These are phyloP conservation scores for Rhinichthys klamathensis DNA, from an alignment of 2,113 vertebrate species.

Conservation along the genomic window DNA sequence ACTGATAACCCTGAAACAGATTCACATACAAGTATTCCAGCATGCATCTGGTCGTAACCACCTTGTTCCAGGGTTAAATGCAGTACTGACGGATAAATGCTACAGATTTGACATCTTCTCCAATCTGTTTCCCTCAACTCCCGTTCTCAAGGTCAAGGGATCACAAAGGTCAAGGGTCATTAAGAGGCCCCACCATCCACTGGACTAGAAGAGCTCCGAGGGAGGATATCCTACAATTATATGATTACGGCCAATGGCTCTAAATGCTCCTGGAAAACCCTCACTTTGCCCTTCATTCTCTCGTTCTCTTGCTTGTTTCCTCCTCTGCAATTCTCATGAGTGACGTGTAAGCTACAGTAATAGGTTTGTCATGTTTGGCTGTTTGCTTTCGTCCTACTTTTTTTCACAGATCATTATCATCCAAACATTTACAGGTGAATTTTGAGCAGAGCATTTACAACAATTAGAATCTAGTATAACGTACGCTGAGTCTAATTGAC, in stretches of 20 bases:
- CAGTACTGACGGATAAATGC: slow-evolving; percentile 51
- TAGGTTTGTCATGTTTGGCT: slow-evolving; percentile 51
- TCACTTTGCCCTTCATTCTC: slow-evolving; percentile 30
- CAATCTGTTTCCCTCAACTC: slow-evolving; percentile 43
- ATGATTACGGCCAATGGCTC: slow-evolving; percentile 53
- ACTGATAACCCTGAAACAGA: slow-evolving; percentile 7
- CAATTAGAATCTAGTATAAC: slow-evolving; percentile 32
- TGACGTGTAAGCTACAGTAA: slow-evolving; percentile 35
- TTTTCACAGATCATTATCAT: slow-evolving; percentile 38
- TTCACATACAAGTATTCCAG: not conserved
- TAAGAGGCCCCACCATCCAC: slow-evolving; percentile 53
- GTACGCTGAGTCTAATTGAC: slow-evolving; percentile 15
- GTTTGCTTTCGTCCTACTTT: slow-evolving; percentile 29
- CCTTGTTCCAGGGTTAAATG: slow-evolving; percentile 48
- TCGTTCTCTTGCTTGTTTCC: slow-evolving; percentile 7
- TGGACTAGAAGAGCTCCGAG: slow-evolving; percentile 35
- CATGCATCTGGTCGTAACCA: slow-evolving; percentile 20
- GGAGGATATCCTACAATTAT: slow-evolving; percentile 57
- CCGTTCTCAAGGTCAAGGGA: slow-evolving; percentile 50
- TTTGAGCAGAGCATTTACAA: slow-evolving; percentile 34
- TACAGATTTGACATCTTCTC: slow-evolving; percentile 42
- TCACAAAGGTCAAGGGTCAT: slow-evolving; percentile 58
- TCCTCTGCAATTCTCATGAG: slow-evolving; percentile 34
- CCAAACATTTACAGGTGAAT: slow-evolving; percentile 30
- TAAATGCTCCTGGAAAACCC: slow-evolving; percentile 46